Evolutionary conservation across 2,888 invertebrate genomes (phyloP).

Genomic region (Caenorhabditis japonica): DNA sequence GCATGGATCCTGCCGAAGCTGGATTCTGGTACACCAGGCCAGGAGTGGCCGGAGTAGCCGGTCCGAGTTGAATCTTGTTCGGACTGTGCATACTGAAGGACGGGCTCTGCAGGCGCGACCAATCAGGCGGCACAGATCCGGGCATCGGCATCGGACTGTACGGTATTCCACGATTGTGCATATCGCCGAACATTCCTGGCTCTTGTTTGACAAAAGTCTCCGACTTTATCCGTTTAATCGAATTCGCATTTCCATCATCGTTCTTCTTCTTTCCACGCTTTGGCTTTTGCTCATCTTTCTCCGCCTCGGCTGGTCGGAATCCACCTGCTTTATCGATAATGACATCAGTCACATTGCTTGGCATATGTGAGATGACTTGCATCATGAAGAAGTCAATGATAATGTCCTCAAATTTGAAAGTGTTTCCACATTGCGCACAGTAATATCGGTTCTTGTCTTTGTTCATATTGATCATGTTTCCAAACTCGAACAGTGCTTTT

Average conservation of each 20-base stretch:
- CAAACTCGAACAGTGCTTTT: conserved; percentile 23
- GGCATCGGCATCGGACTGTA: conserved; percentile 50
- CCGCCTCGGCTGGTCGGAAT: conserved; percentile 8
- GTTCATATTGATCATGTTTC: neutral
- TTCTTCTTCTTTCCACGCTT: conserved; percentile 37
- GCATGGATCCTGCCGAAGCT: conserved; percentile 30
- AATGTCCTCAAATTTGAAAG: conserved; percentile 34
- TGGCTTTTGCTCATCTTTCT: conserved; percentile 22
- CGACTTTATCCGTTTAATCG: conserved; percentile 47
- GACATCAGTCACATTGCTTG: conserved; percentile 4
- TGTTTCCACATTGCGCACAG: neutral
- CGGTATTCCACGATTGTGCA: conserved; percentile 18
- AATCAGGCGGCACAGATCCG: conserved; percentile 34
- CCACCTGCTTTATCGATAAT: conserved; percentile 13
- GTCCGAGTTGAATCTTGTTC: conserved; percentile 37
- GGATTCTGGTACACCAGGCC: conserved; percentile 34
- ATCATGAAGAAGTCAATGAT: conserved; percentile 17
- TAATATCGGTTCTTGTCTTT: conserved; percentile 7
- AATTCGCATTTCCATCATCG: conserved; percentile 2
- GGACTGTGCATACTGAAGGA: conserved; percentile 42
- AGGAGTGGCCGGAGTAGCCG: conserved; percentile 36
- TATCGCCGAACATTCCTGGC: conserved; percentile 18
- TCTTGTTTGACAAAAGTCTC: conserved; percentile 41
- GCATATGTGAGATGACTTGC: neutral
- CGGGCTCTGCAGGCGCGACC: conserved; percentile 44